Evolutionary conservation across 2,113 vertebrate genomes (phyloP).

Genomic region (Fulica atra): DNA sequence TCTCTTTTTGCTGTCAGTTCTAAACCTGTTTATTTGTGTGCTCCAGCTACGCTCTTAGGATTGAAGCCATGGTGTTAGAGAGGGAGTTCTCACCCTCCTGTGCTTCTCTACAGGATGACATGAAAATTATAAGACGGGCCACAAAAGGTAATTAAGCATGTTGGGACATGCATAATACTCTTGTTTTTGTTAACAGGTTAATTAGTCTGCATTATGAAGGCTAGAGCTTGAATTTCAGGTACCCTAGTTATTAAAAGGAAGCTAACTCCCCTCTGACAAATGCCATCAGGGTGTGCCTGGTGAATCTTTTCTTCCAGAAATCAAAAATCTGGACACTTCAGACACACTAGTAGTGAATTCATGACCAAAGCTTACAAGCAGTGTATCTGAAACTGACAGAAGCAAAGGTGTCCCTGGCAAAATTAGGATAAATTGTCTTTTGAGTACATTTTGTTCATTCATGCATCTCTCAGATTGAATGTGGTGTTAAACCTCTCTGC

Average conservation of each 20-base stretch:
- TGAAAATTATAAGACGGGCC: slow-evolving; percentile 84
- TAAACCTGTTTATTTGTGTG: slow-evolving; percentile 50
- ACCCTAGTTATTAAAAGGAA: slow-evolving; percentile 66
- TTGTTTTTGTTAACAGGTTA: slow-evolving; percentile 64
- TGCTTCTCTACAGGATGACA: slow-evolving; percentile 84
- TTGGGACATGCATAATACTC: slow-evolving; percentile 19
- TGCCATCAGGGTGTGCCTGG: slow-evolving; percentile 37
- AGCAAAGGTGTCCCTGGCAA: neutral
- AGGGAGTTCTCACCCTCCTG: slow-evolving; percentile 91
- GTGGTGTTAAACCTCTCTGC: neutral
- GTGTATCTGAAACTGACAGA: neutral
- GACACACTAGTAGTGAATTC: neutral
- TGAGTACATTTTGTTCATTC: neutral
- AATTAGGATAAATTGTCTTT: neutral
- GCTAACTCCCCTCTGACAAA: slow-evolving; percentile 64
- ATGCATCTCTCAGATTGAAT: neutral
- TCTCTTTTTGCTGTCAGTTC: neutral
- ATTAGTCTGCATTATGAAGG: slow-evolving; percentile 62
- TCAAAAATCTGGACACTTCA: neutral
- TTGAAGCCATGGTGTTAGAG: slow-evolving; percentile 94
- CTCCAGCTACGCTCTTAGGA: slow-evolving; percentile 89
- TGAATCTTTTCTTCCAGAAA: slow-evolving; percentile 37
- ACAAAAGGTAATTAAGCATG: slow-evolving; percentile 84
- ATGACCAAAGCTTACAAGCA: neutral
- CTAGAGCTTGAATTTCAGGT: slow-evolving; percentile 75